phyloP scores from a whole-genome alignment of 2,888 invertebrate species.

The Chalcosyrphus nemorum region DNA sequence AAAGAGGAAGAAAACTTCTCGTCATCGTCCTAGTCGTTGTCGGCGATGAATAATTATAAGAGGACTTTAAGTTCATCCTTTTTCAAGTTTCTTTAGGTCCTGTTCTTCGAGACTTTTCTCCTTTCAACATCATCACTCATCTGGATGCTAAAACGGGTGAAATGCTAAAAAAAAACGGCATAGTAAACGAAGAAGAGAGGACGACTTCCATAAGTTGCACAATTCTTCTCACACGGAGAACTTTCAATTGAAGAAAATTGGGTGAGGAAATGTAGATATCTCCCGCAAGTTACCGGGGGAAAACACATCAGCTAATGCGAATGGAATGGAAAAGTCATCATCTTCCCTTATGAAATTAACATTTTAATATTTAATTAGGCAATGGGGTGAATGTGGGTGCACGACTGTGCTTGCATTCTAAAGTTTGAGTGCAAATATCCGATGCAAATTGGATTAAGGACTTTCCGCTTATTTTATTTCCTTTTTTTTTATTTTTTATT shows the following conservation, averaged over 20 bases:
- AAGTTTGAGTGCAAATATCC: conserved; percentile 65
- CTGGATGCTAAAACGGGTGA: conserved; percentile 34
- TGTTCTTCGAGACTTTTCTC: conserved; percentile 1
- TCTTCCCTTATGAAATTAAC: conserved; percentile 70
- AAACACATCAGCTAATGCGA: conserved; percentile 59
- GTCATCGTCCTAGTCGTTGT: not conserved
- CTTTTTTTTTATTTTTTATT: not conserved
- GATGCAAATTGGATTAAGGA: conserved; percentile 70
- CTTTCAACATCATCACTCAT: conserved; percentile 37
- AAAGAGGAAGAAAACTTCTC: not conserved
- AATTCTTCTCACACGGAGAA: conserved; percentile 33
- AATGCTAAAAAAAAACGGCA: not conserved
- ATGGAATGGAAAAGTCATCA: conserved; percentile 66
- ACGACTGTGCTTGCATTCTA: conserved; percentile 8
- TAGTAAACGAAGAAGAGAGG: not conserved
- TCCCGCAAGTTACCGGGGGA: conserved; percentile 20
- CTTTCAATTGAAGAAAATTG: conserved; percentile 45
- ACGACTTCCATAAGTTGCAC: conserved; percentile 3
- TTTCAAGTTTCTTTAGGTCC: conserved; percentile 12
- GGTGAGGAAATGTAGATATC: not conserved
- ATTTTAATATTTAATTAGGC: conserved; percentile 72
- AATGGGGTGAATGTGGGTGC: not conserved
- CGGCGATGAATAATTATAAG: conserved; percentile 58
- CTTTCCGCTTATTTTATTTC: conserved; percentile 19
- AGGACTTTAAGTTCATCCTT: conserved; percentile 48